Evolutionary conservation across 2,113 vertebrate species (phyloP).

Genomic region (Seriola dumerili): DNA sequence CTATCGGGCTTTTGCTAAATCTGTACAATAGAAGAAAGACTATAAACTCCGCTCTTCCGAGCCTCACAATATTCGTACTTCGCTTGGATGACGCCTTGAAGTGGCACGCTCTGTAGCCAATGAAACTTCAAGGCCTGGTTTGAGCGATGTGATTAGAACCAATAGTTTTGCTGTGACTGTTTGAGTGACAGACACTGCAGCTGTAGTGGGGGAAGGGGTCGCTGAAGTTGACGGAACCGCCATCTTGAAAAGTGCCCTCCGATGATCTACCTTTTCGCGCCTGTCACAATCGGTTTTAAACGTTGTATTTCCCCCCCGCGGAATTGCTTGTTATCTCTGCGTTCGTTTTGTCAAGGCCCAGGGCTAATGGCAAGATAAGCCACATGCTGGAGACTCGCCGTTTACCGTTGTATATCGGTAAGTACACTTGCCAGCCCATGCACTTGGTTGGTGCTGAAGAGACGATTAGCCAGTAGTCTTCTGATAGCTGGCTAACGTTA

Average conservation of each 20-base stretch:
- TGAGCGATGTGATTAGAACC: conserved; percentile 63
- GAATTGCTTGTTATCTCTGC: conserved; percentile 27
- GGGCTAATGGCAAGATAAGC: conserved; percentile 67
- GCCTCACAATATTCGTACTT: neutral
- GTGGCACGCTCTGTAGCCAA: conserved; percentile 42
- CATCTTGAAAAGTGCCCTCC: conserved; percentile 87
- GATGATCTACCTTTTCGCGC: conserved; percentile 83
- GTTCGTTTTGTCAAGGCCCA: conserved; percentile 47
- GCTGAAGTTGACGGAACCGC: conserved; percentile 85
- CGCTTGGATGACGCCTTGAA: neutral
- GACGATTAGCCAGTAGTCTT: conserved; percentile 72
- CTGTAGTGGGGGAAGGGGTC: conserved; percentile 85
- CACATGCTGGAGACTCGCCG: conserved; percentile 77
- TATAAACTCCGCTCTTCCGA: conserved; percentile 44
- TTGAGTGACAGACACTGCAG: conserved; percentile 75
- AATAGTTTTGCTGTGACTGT: conserved; percentile 57
- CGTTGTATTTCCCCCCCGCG: conserved; percentile 61
- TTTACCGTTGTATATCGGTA: conserved; percentile 81
- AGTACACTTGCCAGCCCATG: conserved; percentile 74
- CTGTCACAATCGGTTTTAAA: conserved; percentile 83
- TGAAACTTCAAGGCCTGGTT: neutral
- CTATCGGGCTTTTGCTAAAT: neutral
- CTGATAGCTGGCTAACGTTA: conserved; percentile 70
- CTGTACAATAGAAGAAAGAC: neutral
- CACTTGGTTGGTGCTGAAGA: conserved; percentile 74